Evolutionary conservation across 2,797 vertebrate genomes (phyloP).

Genomic region (Pipistrellus kuhlii): DNA sequence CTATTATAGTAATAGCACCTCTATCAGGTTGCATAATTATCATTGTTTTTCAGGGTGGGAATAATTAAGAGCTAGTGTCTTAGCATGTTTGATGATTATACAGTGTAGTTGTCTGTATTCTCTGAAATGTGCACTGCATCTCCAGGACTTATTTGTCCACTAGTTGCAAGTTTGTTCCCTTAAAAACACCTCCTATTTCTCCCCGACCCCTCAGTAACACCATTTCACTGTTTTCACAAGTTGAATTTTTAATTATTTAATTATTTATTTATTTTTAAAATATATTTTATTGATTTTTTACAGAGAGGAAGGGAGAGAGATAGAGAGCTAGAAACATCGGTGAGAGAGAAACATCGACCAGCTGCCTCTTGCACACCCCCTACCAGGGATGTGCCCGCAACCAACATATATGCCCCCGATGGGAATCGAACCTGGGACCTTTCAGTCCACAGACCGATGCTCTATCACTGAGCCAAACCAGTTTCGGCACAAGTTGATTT

Average conservation of each 20-base stretch:
- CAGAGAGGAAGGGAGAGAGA: too few relatives aligned
- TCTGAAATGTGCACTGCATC: not conserved
- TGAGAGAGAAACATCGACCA: too few relatives aligned
- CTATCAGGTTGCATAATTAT: not conserved
- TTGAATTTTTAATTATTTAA: not conserved
- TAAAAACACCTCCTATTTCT: not conserved
- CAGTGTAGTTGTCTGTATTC: not conserved
- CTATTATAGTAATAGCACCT: not conserved
- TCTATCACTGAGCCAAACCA: too few relatives aligned
- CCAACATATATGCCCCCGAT: too few relatives aligned
- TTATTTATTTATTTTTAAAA: too few relatives aligned
- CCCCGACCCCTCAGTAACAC: not conserved
- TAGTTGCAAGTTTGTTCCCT: not conserved
- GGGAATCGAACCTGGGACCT: too few relatives aligned
- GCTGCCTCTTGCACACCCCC: too few relatives aligned
- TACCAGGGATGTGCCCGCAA: too few relatives aligned
- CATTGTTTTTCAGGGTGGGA: not conserved
- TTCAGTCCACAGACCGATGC: too few relatives aligned
- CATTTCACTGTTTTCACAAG: not conserved
- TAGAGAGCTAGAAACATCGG: too few relatives aligned
- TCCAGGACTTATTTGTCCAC: not conserved
- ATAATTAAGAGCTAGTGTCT: constrained; percentile 27
- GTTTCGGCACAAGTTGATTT: not conserved
- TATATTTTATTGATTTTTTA: too few relatives aligned
- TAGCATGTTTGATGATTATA: not conserved